Conservation (phyloP, 2,888 invertebrate species). For the Parthenolecanium corni region DNA sequence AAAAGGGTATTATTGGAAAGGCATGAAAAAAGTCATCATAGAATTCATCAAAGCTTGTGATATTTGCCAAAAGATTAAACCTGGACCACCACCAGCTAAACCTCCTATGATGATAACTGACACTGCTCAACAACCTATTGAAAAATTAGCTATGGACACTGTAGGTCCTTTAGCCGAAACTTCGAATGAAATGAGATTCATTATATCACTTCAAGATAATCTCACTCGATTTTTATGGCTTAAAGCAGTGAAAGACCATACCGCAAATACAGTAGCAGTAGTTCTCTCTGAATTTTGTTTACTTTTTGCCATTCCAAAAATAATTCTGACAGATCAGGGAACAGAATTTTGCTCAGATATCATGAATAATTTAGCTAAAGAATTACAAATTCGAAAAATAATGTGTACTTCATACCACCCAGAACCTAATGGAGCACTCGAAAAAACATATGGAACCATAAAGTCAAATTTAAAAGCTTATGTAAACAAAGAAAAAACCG, state of each 20-base stretch:
- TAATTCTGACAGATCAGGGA: not conserved
- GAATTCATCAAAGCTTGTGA: not conserved
- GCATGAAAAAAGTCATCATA: not conserved
- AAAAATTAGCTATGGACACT: not conserved
- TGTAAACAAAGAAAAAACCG: too few species aligned
- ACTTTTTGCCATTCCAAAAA: not conserved
- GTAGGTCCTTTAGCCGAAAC: conserved; percentile 1
- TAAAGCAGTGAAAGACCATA: not conserved
- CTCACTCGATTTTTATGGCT: not conserved
- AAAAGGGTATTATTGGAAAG: not conserved
- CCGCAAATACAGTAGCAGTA: not conserved
- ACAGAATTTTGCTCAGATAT: not conserved
- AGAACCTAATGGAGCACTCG: not conserved
- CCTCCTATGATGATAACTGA: not conserved
- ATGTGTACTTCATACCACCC: not conserved
- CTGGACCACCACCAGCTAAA: not conserved
- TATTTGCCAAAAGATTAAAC: not conserved
- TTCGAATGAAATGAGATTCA: not conserved
- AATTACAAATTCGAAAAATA: not conserved
- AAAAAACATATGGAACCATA: not conserved
- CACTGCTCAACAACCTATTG: not conserved
- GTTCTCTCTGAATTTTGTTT: not conserved
- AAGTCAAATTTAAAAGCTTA: too few species aligned
- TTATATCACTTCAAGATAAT: not conserved
- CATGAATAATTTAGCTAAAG: not conserved